Evolutionary conservation across 2,888 invertebrate genomes (phyloP).

Genomic region (Aporophyla nigra): DNA sequence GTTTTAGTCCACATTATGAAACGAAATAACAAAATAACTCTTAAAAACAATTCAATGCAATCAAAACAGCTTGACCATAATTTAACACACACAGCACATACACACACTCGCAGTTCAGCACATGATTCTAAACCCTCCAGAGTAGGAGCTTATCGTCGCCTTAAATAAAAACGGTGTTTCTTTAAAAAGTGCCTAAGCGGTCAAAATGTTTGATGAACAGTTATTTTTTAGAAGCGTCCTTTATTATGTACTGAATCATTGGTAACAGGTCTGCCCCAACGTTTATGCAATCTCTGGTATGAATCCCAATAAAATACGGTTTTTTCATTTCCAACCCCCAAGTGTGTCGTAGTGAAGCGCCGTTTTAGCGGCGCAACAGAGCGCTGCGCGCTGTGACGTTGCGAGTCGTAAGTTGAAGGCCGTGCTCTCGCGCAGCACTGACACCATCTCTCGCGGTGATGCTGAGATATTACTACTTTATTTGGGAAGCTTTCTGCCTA

Average conservation of each 20-base stretch:
- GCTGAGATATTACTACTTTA: conserved; percentile 8
- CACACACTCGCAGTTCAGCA: too few species aligned
- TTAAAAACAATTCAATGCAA: too few species aligned
- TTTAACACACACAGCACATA: not conserved
- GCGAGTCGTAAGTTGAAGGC: conserved; percentile 63
- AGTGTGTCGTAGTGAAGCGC: conserved; percentile 20
- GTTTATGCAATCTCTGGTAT: not conserved
- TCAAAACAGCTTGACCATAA: not conserved
- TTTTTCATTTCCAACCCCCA: not conserved
- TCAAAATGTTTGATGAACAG: too few species aligned
- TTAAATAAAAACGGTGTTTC: too few species aligned
- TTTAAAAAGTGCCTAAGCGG: too few species aligned
- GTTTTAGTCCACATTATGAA: not conserved
- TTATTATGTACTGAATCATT: too few species aligned
- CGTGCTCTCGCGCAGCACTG: conserved; percentile 17
- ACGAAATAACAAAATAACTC: not conserved
- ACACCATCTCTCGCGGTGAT: conserved; percentile 17
- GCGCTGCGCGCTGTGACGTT: conserved; percentile 15
- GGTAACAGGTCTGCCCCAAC: too few species aligned
- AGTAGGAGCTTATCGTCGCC: too few species aligned
- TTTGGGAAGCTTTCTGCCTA: not conserved
- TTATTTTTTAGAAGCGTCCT: too few species aligned
- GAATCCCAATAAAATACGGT: not conserved
- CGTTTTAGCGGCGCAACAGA: conserved; percentile 48
- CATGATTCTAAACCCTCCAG: too few species aligned